Evolutionary conservation across 1,140 invertebrate genomes (phyloP), one percentile per base, ranked within the genome.

Genomic region (Zaprionus vittiger): DNA sequence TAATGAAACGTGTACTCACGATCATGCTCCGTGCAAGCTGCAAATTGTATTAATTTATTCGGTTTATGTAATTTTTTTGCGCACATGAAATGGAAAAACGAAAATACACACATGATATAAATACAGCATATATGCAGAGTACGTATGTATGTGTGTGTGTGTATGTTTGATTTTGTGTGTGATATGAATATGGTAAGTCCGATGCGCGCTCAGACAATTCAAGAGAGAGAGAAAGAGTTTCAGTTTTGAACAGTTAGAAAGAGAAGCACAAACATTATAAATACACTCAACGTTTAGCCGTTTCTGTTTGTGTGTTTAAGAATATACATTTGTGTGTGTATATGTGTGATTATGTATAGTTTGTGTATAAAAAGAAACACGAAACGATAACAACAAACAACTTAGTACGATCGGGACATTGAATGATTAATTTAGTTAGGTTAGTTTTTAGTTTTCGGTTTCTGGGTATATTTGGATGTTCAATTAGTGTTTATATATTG

Each of bases 11-110:
- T 92, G 94, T 96, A 96, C 95, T 96, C 95, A 96, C 95, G 94
- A 96, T 96, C 96, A 96, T 96, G 95, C 95, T 96, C 95, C 95
- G 95, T 95, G 95, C 95, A 96, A 96, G 95, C 96, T 96, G 95
- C 93, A 80, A 92, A 74, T 90, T 90, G 78, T 83, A 70, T 75
- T 71, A 75, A 59, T 75, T 64, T 70, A 59, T 70, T 70, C 56
- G 65, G 7, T 69, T 71, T 72, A 68, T 68, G 67, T 63, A 54
- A 68, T 83, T 82, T 75, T 77, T 65, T 52, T 76, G 74, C 63
- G 85, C 66, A 82, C 79, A 91, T 91, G 87, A 81, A 91, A 91
- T 83, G 83, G 75, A 87, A 85, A 81, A 91, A 77, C 62, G 66
- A 83, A 86, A 73, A 62, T 61, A 83, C 83, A 91, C 65, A 85